Conservation (phyloP, 2,113 vertebrate genomes). For the Stomatorhinus ivindoensis region DNA sequence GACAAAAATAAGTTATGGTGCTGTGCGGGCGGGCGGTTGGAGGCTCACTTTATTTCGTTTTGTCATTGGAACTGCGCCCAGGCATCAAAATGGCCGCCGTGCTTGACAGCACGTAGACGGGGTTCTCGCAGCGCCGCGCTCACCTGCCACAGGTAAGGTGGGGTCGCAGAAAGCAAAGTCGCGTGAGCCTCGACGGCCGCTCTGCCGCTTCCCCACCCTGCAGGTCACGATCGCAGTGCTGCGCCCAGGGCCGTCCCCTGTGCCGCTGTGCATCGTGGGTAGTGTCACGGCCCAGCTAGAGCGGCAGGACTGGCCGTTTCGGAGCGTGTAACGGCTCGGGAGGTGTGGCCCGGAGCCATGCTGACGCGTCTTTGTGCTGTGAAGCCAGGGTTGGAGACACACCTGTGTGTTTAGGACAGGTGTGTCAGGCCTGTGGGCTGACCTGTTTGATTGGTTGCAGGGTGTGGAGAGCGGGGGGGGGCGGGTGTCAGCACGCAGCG, state of each 20-base stretch:
- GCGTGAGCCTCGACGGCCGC: neutral
- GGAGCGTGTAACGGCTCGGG: neutral
- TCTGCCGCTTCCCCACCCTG: neutral
- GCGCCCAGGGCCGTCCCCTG: neutral
- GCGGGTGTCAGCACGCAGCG: neutral
- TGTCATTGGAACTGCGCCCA: neutral
- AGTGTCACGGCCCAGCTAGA: neutral
- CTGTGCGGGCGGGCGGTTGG: neutral
- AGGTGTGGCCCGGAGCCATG: neutral
- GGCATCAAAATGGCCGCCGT: neutral
- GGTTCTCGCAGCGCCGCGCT: neutral
- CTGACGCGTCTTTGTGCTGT: neutral
- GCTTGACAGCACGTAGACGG: neutral
- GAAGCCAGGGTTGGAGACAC: constrained; percentile 44
- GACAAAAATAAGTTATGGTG: neutral
- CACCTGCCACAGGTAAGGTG: neutral
- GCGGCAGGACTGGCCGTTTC: neutral
- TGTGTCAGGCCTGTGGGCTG: constrained; percentile 41
- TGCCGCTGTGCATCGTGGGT: neutral
- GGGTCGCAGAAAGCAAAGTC: neutral
- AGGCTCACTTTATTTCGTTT: neutral
- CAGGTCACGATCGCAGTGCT: too few relatives aligned
- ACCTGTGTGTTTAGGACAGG: constrained; percentile 54
- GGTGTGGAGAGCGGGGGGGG: neutral
- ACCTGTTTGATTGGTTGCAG: constrained; percentile 7